phyloP scores from a whole-genome alignment of 1,140 invertebrate genomes.

The Acromyrmex heyeri region DNA sequence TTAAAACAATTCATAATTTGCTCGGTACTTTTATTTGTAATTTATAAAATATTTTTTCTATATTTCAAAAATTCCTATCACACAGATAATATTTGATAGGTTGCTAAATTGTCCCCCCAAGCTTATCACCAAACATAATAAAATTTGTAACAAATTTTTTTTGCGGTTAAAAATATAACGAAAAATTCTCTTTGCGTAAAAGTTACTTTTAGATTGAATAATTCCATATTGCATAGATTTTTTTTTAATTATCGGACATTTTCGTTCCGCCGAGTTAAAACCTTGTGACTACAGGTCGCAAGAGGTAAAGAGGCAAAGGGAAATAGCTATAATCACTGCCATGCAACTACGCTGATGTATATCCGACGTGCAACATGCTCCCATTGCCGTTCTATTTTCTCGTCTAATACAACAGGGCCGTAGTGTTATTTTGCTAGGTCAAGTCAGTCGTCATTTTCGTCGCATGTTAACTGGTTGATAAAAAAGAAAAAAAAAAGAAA shows the following conservation, averaged over 20 bases:
- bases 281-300: background rate
- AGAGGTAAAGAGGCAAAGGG: background rate
- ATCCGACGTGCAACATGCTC: slow-evolving; percentile 32
- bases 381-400: slow-evolving; percentile 41
- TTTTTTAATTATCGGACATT: slow-evolving; percentile 27
- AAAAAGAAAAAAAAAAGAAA: background rate
- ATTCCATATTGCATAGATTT: slow-evolving; percentile 6
- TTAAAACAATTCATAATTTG: too few species aligned
- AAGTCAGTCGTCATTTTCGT: slow-evolving; percentile 17
- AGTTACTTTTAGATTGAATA: background rate
- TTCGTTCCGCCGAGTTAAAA: slow-evolving; percentile 35
- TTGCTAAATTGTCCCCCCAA: too few species aligned
- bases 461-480: slow-evolving; percentile 27
- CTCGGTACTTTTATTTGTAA: too few species aligned
- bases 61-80: too few species aligned
- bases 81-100: too few species aligned
- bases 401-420: slow-evolving; percentile 38
- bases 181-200: background rate
- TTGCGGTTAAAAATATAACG: too few species aligned
- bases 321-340: slow-evolving; percentile 35
- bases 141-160: too few species aligned
- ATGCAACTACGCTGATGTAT: slow-evolving; percentile 17
- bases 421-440: background rate
- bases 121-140: too few species aligned
- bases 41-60: too few species aligned